These are phyloP conservation scores for Agriopis leucophaearia DNA, from an alignment of 2,888 invertebrate genomes.

Conservation along the genomic window DNA sequence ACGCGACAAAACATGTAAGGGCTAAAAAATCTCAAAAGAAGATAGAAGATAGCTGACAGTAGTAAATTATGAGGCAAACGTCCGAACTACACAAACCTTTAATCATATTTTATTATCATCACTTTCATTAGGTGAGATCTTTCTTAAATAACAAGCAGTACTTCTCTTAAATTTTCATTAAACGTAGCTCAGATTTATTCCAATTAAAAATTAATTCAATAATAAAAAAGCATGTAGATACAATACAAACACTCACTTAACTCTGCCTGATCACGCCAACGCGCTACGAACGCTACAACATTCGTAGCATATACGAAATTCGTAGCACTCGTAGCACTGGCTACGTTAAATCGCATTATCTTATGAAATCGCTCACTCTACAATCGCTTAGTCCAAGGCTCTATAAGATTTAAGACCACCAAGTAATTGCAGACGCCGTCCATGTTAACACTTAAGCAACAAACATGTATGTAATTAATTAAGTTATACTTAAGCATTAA, in stretches of 20 bases:
- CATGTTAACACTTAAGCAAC: constrained; percentile 27
- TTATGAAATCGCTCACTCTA: constrained; percentile 8
- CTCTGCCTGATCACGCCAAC: not conserved
- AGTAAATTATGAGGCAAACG: too few species aligned
- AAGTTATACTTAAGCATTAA: constrained; percentile 10
- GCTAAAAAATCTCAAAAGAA: too few species aligned
- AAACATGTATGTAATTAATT: constrained; percentile 11
- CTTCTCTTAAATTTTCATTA: too few species aligned
- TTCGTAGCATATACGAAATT: not conserved
- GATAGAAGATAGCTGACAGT: too few species aligned
- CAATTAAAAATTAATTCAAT: too few species aligned
- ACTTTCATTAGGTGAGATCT: too few species aligned
- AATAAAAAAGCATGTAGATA: too few species aligned
- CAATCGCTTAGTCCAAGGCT: constrained; percentile 5
- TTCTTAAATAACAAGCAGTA: too few species aligned
- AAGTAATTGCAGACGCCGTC: constrained; percentile 25
- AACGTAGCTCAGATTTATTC: too few species aligned
- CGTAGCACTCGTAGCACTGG: not conserved
- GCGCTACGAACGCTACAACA: not conserved
- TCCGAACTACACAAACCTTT: too few species aligned
- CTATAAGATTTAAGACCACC: constrained; percentile 26
- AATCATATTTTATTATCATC: too few species aligned
- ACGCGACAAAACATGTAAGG: too few species aligned
- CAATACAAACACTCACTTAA: not conserved
- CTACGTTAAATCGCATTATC: not conserved